Evolutionary conservation across 2,797 vertebrate genomes (phyloP), one percentile per base, ranked within the genome.

Genomic region (Perodicticus potto): DNA sequence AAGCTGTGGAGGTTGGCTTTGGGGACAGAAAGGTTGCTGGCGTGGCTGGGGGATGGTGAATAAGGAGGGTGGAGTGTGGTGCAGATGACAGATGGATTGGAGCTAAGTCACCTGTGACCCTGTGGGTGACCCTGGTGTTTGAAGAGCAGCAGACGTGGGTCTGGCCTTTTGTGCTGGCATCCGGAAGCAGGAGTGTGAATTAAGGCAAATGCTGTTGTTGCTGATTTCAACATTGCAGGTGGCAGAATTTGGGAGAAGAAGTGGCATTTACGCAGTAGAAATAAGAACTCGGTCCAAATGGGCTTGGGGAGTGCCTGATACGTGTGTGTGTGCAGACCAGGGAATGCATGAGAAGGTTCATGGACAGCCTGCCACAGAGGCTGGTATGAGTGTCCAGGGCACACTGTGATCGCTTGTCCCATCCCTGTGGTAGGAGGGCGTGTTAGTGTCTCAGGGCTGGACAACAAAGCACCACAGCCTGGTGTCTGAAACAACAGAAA

Each of bases 181-280:
- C 69, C 20, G 4, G 59, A 82, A 43, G n/a, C 0, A 27, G 63
- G 59, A 25, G 25, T 0, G 0, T 81, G 43, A 29, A 6, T 17
- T 25, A 14, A 80, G 72, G 73, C 0, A 3, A 16, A 4, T 0
- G 45, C 2, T 0, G 11, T 3, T 0, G 11, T 3, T 27, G 43
- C n/a, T 73, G 59, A 37, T 22, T 63, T 72, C 17, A 59, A 32
- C 49, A n/a, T 25, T 0, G 7, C 2, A 14, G 40, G 23, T 5
- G 34, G 32, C 6, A 25, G 74, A 63, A 72, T 16, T 34, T 5
- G 8, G 49, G 82, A 5, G 77, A 70, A 34, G 25, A 49, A 34
- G 19, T 0, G 0, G 32, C 19, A 4, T 65, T 76, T 76, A 2
- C 45, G 55, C 53, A 7, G 7, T 13, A 32, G 9, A 43, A 55